Base-by-base conservation (phyloP, 2,797 vertebrate species). In the Lepus townsendii region DNA sequence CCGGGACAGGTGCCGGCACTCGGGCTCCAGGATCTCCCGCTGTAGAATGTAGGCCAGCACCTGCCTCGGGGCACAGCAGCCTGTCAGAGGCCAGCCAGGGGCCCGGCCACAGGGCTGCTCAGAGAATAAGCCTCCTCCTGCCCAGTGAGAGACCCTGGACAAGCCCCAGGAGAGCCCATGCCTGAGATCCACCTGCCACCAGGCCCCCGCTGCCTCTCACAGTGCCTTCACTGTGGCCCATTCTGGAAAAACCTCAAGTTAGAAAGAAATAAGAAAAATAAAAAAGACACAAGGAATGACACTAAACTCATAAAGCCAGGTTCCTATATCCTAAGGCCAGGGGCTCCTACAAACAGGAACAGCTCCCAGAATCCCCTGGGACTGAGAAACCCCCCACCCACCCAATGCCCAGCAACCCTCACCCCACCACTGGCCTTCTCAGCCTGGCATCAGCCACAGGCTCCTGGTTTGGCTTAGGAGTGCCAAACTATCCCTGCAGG, bases 41-140 rank as follows among this genome's bases (percentile, higher is more conserved):
- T 99, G 98, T 79, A 99, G 98, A 92, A 99, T 99, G 97, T 99
- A 99, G 62, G 99, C 98, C 89, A 99, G 99, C 93, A 99, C 97
- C 99, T 99, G 94, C 79, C 85, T 71, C 27, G 75, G 80, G 94
- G 83, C 91, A 90, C 32, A 94, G 94, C 2, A 97, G 42, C 63
- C 50, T 4, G 38, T 92, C 3, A 88, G 73, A 79, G 32, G 65
- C 27, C 77, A 82, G 68, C 54, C 52, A 12, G 3, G 24, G 54
- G 30, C 77, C 85, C 65, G 3, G n/a, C 38, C 27, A 4, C 11
- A 12, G 42, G 54, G 52, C 76, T 54, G 32, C 26, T 82, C 2
- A 9, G 60, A 87, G 65, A 78, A 60, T 30, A 38, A 16, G 47
- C 57, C 65, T 79, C 54, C 17, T 79, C 19, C 24, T 65, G 14